Evolutionary conservation across 2,797 vertebrate genomes (phyloP), one percentile per base, ranked within the genome.

Genomic region (Presbytis comata): DNA sequence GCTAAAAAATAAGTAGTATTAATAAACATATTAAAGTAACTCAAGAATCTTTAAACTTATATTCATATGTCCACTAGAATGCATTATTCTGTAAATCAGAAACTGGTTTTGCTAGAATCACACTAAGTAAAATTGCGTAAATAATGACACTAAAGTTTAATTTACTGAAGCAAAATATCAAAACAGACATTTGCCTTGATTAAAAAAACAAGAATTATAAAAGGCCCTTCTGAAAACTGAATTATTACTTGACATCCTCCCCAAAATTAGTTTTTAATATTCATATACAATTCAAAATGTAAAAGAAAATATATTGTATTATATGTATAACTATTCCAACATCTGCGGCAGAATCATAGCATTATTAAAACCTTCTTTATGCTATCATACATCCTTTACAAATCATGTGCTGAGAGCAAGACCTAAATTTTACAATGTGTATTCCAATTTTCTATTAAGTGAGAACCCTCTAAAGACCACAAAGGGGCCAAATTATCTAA

Each of bases 341-440:
- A 85, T 91, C 55, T 85, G 33, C 39, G 24, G 14, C 2, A 95
- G 50, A 59, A 93, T 33, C 19, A 39, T 3, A 57, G 59, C 36
- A 72, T 85, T 96, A 83, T 79, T 50, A 80, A 95, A 97, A 85
- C 14, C 39, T 82, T 82, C 61, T 90, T 78, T 85, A 55, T 70
- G 53, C 22, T 95, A 93, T 95, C 95, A 74, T 64, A 86, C 86
- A 91, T 96, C 72, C 92, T 97, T 98, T 97, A 72, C 48, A 97
- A 97, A 94, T 64, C 97, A 97, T 96, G 95, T 96, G 89, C 94
- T 98, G 95, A 96, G 98, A 98, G 97, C 83, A 96, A 98, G 97
- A 96, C 97, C 97, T 97, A 98, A 98, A 98, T 98, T 98, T 98
- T 96, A 98, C 93, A 98, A 91, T 95, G 97, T 98, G 67, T 96